Evolutionary conservation across 2,888 invertebrate genomes (phyloP), one percentile per base, ranked within the genome.

Genomic region (Salticus scenicus): DNA sequence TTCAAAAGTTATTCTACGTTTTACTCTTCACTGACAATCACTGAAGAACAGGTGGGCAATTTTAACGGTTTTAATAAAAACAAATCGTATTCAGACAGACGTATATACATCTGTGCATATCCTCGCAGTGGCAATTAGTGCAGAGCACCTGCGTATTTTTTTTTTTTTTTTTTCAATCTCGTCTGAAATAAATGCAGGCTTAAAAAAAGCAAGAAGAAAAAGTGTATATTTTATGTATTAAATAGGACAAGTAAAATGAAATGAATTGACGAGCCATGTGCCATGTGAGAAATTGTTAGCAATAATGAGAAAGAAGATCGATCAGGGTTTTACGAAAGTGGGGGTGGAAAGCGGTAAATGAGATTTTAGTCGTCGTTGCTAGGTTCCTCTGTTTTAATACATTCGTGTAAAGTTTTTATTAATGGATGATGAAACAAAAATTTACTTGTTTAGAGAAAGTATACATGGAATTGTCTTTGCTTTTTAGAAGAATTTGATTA

Each of bases 201-300:
- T 1, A 37, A 57, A 4, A 24, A 82, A 74, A 14, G 10, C 42
- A 69, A 51, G 33, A 80, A 47, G 66, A 82, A 81, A 81, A 47
- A 57, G 31, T 81, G 69, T 82, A 75, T 82, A 82, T 75, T 82
- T 82, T 82, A 71, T 75, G 82, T 75, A 82, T 82, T 82, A 76
- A 82, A 82, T 71, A 51, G 33, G 57, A 64, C 74, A 57, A 70
- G 82, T 70, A 82, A 72, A 79, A 42, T 75, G 82, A 82, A 76
- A 75, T 82, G 64, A 82, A 82, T 75, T 82, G 82, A 75, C 75
- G 82, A 64, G 70, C 71, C 30, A 57, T 71, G 57, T 71, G 42
- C 78, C 79, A 72, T 66, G 67, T 74, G 75, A 69, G 75, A 64
- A 72, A 73, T 66, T 80, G 71, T 66, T 82, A 75, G 76, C 82